These are phyloP conservation scores for Acanthis flammea DNA, from an alignment of 2,797 vertebrate genomes.

Conservation along the genomic window DNA sequence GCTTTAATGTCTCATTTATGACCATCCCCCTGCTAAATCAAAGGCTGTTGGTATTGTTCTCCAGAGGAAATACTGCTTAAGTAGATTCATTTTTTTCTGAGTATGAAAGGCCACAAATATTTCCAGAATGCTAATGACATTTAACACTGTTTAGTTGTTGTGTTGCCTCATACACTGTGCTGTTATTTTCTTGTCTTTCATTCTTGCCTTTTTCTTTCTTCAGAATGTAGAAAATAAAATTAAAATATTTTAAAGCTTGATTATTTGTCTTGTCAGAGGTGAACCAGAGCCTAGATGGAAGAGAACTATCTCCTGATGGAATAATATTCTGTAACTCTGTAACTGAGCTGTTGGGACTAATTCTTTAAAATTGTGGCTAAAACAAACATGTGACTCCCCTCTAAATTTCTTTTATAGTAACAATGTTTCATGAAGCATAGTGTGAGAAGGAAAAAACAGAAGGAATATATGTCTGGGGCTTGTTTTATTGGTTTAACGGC, in stretches of 20 bases:
- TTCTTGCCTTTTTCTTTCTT: not conserved
- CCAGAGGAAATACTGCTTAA: not conserved
- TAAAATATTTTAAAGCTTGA: not conserved
- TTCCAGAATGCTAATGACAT: constrained; percentile 17
- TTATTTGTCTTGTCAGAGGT: not conserved
- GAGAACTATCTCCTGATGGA: not conserved
- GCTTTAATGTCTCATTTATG: not conserved
- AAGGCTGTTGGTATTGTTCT: not conserved
- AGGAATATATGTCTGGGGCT: not conserved
- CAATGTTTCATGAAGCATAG: not conserved
- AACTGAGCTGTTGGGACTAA: not conserved
- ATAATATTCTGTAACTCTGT: not conserved
- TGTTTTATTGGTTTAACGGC: not conserved
- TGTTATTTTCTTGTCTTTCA: not conserved
- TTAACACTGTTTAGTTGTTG: not conserved
- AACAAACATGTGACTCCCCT: not conserved
- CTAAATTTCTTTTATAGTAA: not conserved
- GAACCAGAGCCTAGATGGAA: not conserved
- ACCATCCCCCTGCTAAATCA: not conserved
- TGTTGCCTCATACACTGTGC: not conserved
- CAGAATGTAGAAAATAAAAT: not conserved
- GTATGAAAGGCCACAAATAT: constrained; percentile 27
- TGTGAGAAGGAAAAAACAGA: not conserved
- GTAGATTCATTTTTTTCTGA: not conserved
- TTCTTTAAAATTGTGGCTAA: not conserved